Percentiles rank a stretch among this genome's conserved stretches.
Conservation (phyloP, 2,888 invertebrate genomes). For the Drosophila prostipennis region DNA sequence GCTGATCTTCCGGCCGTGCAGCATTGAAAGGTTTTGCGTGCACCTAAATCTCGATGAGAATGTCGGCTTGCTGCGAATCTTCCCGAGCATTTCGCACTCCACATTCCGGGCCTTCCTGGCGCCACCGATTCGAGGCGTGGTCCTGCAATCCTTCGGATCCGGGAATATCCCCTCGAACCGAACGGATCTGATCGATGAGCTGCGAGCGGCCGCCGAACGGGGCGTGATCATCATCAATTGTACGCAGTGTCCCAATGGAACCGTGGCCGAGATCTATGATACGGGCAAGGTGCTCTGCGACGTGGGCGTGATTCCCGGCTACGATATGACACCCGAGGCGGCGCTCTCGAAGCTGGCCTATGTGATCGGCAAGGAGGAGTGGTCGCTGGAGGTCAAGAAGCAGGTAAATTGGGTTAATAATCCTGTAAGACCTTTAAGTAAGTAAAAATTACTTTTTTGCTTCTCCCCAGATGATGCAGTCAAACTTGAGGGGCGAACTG, state of each 20-base stretch:
- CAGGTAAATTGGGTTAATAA: constrained; percentile 84
- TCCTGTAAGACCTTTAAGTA: too few relatives aligned
- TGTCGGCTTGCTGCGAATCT: constrained; percentile 94
- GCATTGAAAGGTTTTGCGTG: constrained; percentile 88
- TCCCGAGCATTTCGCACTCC: constrained; percentile 94
- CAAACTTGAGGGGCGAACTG: constrained; percentile 92
- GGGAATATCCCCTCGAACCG: constrained; percentile 96
- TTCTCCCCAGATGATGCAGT: constrained; percentile 88
- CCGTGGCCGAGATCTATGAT: constrained; percentile 92
- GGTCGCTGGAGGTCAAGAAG: constrained; percentile 87
- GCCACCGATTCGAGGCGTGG: constrained; percentile 92
- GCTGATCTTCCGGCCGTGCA: constrained; percentile 86
- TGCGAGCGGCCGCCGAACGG: constrained; percentile 89
- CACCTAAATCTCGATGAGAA: constrained; percentile 91
- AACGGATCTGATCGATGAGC: constrained; percentile 90
- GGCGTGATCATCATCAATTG: constrained; percentile 96
- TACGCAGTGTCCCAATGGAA: constrained; percentile 94
- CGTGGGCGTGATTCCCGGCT: constrained; percentile 81
- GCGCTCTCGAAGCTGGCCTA: constrained; percentile 96
- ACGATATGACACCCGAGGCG: constrained; percentile 92
- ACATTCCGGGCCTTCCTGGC: constrained; percentile 90
- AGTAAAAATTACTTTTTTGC: too few relatives aligned
- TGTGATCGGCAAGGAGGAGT: constrained; percentile 91
- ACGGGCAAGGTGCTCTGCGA: constrained; percentile 88
- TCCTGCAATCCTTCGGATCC: constrained; percentile 96